Base-by-base conservation (phyloP, 1,140 invertebrate species). In the Gonioctena quinquepunctata region DNA sequence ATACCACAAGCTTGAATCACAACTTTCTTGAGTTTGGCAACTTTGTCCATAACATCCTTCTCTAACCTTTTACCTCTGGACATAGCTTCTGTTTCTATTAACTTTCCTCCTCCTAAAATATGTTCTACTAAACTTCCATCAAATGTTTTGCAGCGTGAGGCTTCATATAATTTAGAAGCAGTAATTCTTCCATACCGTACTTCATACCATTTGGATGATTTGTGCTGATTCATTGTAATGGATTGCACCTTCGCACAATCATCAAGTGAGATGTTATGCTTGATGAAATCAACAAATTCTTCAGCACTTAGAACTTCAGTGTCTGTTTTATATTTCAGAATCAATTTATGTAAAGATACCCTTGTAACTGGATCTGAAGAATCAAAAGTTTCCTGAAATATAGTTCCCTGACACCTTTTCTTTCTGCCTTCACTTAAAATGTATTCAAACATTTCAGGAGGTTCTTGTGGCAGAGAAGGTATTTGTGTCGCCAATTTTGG, bases 111-210 rank as follows among this genome's bases (percentile, higher is more conserved):
- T 22, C 79, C 79, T 7, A 84, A 63, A 28, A 83, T 76, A 57
- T 56, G 22, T 60, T 78, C 28, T 13, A 83, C 75, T 48, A 83
- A 70, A 23, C 68, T 48, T 21, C 79, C 81, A 73, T 80, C 59
- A 50, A 27, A 27, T 28, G 79, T 83, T 70, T 77, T 69, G 66
- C 82, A 84, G 8, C 78, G 62, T 42, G 74, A 72, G n/a, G 71
- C 79, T 78, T 83, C 79, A 75, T 83, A 74, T 2, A 80, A 1
- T 65, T 79, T 82, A 6, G 83, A 84, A 28, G 82, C 82, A 27
- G 83, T 84, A n/a, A 85, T 72, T 69, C 82, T 52, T 8, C 79
- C 80, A 71, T 81, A 81, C 16, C 80, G 48, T 8, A 84, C 54
- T 68, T 78, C 73, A 79, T 79, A 70, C 82, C 52, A 59, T 66